Percentiles rank a stretch among this genome's conserved stretches.
These are phyloP conservation scores for Silurus lanzhouensis DNA, from an alignment of 2,797 vertebrate genomes.

Conservation along the genomic window DNA sequence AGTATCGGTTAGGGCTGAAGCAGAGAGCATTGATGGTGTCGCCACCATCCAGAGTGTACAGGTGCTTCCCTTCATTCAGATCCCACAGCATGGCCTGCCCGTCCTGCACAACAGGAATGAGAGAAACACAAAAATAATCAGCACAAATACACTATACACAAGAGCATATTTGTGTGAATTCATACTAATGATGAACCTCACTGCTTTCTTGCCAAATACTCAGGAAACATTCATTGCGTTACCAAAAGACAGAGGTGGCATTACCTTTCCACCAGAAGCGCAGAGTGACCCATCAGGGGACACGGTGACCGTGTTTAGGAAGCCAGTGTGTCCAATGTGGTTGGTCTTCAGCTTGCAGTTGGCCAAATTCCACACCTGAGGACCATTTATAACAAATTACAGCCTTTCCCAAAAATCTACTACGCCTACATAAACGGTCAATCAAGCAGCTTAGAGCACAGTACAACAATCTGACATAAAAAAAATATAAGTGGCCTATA, in stretches of 20 bases:
- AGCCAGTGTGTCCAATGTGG: constrained; percentile 96
- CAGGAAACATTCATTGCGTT: background rate
- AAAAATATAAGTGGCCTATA: background rate
- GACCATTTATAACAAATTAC: background rate
- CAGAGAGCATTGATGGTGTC: constrained; percentile 94
- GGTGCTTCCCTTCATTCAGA: constrained; percentile 96
- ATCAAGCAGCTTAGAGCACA: background rate
- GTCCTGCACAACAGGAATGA: constrained; percentile 69
- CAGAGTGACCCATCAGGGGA: constrained; percentile 95
- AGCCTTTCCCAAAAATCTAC: background rate
- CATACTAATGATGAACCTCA: background rate
- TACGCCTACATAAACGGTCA: background rate
- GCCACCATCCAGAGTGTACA: constrained; percentile 94
- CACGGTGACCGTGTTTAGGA: constrained; percentile 94
- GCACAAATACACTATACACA: background rate
- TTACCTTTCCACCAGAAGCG: constrained; percentile 94
- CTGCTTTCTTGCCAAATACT: background rate
- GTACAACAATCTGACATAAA: background rate
- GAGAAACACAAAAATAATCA: background rate
- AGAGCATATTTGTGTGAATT: background rate
- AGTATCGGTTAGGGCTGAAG: constrained; percentile 98
- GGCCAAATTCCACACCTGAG: constrained; percentile 92
- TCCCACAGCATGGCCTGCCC: constrained; percentile 99
- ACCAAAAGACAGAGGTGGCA: background rate
- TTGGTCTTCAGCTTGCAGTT: constrained; percentile 99